Percentiles rank a stretch among this genome's conserved stretches.
Conservation (phyloP, 2,888 invertebrate genomes). For the Aphodius sticticus region DNA sequence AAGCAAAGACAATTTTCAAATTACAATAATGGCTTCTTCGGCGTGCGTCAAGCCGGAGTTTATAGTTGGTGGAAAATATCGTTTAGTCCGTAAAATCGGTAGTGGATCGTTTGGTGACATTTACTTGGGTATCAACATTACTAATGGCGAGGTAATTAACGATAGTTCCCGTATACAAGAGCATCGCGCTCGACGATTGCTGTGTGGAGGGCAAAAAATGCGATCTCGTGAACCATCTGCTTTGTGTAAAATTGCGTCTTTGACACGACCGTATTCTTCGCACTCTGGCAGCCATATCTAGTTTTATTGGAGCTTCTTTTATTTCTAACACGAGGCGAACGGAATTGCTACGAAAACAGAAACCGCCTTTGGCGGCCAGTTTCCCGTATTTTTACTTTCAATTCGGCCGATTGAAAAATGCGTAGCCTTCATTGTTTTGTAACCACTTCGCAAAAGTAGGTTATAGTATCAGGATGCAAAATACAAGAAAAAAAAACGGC, state of each 20-base stretch:
- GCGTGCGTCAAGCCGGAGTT: conserved; percentile 70
- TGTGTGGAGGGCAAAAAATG: conserved; percentile 8
- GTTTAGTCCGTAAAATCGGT: conserved; percentile 95
- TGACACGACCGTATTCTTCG: conserved; percentile 40
- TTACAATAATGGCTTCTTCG: conserved; percentile 58
- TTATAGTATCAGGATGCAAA: conserved; percentile 53
- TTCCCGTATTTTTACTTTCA: background rate
- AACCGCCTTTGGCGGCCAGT: background rate
- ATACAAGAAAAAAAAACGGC: conserved; percentile 23
- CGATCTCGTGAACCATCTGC: conserved; percentile 34
- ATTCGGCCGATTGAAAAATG: conserved; percentile 13
- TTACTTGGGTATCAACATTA: conserved; percentile 91
- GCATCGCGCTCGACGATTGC: background rate
- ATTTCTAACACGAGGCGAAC: conserved; percentile 36
- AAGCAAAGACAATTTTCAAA: conserved; percentile 53
- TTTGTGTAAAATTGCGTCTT: conserved; percentile 43
- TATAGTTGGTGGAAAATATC: conserved; percentile 91
- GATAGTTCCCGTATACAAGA: conserved; percentile 17
- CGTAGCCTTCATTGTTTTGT: conserved; percentile 47
- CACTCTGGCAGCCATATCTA: conserved; percentile 48
- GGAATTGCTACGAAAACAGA: background rate
- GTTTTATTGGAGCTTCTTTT: conserved; percentile 35
- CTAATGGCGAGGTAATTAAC: conserved; percentile 83
- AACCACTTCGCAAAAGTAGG: conserved; percentile 54
- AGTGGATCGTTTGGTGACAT: conserved; percentile 99